Evolutionary conservation across 2,797 vertebrate species (phyloP).

Genomic region (Rhinoraja longicauda): DNA sequence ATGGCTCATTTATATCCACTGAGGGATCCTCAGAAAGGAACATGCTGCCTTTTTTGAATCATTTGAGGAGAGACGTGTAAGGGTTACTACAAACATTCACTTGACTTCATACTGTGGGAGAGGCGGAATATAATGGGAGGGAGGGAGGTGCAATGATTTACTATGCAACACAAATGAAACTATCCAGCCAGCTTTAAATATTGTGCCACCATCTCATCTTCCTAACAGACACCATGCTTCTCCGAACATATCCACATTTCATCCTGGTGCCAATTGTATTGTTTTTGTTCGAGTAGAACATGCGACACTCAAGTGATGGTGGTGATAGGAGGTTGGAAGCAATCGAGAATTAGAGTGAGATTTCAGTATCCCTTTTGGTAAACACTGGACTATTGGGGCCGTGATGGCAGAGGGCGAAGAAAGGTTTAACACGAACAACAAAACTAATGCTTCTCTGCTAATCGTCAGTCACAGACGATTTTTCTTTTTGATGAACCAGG

Average conservation of each 20-base stretch:
- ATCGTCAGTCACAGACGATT: constrained; percentile 40
- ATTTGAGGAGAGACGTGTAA: constrained; percentile 30
- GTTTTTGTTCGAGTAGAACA: constrained; percentile 65
- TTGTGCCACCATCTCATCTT: constrained; percentile 68
- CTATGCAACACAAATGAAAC: constrained; percentile 80
- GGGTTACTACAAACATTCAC: constrained; percentile 56
- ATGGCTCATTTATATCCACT: constrained; percentile 53
- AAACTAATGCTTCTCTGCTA: constrained; percentile 60
- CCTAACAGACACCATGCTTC: constrained; percentile 52
- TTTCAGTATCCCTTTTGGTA: constrained; percentile 65
- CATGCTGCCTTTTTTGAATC: constrained; percentile 48
- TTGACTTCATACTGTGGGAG: constrained; percentile 52
- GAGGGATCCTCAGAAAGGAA: constrained; percentile 47
- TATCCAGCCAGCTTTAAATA: constrained; percentile 57
- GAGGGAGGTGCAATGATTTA: constrained; percentile 62
- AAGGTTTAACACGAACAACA: constrained; percentile 46
- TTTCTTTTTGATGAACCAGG: constrained; percentile 47
- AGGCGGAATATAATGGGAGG: too few species aligned
- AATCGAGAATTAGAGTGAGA: constrained; percentile 53
- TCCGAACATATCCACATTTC: constrained; percentile 55
- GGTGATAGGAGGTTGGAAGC: background rate
- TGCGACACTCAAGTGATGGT: constrained; percentile 65
- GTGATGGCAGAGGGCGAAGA: constrained; percentile 48
- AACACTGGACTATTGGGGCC: constrained; percentile 59
- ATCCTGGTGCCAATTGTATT: constrained; percentile 64